A percentile compares a stretch with the other conserved stretches of the same genome.
phyloP scores from a whole-genome alignment of 2,888 invertebrate genomes.

The Parelbella ahira region DNA sequence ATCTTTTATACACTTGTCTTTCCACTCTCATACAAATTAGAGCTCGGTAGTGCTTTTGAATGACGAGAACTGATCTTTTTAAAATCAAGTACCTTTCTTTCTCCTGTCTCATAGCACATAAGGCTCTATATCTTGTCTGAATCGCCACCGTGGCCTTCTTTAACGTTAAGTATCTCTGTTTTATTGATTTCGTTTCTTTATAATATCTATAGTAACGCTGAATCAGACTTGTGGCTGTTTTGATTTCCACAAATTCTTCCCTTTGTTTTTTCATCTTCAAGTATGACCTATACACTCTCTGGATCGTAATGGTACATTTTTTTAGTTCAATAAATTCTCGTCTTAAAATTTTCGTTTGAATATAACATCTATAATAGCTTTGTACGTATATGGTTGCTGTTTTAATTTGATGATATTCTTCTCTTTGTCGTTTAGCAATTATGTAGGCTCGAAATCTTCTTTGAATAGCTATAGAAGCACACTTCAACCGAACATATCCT shows the following conservation, averaged over 20 bases:
- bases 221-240: slow-evolving; percentile 39
- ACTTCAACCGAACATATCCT: slow-evolving; percentile 44
- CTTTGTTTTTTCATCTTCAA: slow-evolving; percentile 42
- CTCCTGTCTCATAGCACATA: slow-evolving; percentile 50
- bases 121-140: slow-evolving; percentile 60
- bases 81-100: slow-evolving; percentile 48
- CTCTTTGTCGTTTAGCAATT: slow-evolving; percentile 48
- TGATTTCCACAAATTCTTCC: slow-evolving; percentile 38
- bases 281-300: slow-evolving; percentile 47
- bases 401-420: slow-evolving; percentile 51
- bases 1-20: slow-evolving; percentile 42
- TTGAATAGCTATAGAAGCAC: slow-evolving; percentile 68
- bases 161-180: slow-evolving; percentile 52
- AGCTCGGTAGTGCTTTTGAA: slow-evolving; percentile 66
- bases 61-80: slow-evolving; percentile 39
- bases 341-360: slow-evolving; percentile 47
- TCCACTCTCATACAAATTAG: slow-evolving; percentile 47
- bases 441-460: slow-evolving; percentile 54
- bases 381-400: slow-evolving; percentile 56
- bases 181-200: slow-evolving; percentile 40
- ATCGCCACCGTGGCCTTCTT: slow-evolving; percentile 55
- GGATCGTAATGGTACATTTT: slow-evolving; percentile 44
- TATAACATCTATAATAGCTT: slow-evolving; percentile 51
- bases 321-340: slow-evolving; percentile 43
- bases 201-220: slow-evolving; percentile 47